Base-by-base conservation (phyloP, 2,888 invertebrate genomes). In the Steromphala cineraria region DNA sequence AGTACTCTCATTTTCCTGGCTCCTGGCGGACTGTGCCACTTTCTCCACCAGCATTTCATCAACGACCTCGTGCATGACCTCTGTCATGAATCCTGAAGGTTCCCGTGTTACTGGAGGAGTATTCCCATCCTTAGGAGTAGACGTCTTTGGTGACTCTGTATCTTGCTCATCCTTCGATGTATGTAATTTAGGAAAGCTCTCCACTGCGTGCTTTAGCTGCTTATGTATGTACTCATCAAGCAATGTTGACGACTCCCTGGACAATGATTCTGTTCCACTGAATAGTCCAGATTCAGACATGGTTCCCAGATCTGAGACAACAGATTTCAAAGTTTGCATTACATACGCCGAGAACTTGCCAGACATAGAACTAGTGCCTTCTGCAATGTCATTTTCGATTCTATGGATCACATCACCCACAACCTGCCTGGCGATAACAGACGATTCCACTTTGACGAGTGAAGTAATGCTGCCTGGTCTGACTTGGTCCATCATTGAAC, bases 31-130 rank as follows among this genome's bases (percentile, higher is more conserved):
- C 28, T 67, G 62, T 21, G 85, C 79, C 0, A 87, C 85, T 55
- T 84, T 84, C 71, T 88, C 88, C 3, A 87, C 78, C 15, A 84
- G 67, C 21, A 88, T 75, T 67, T 87, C 87, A 10, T 86, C 87
- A 19, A 87, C 83, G 21, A 85, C 84, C 53, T 86, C 87, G 53
- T 87, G 86, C 8, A 88, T 46, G 46, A 46, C 46, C 13, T 46
- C 46, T 13, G 46, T 10, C 46, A 46, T 46, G 13, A 46, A 46
- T 8, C 46, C 46, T 46, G 46, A 46, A 36, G 88, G 85, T 77
- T 87, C 86, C 40, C 87, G 81, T n/a, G 87, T 85, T 13, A 87
- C 10, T n/a, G 56, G 24, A 56, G 62, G 28, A 28, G 62, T 24
- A 3, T 28, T 28, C 13, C 62, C 15, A 24, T 28, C 62, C 15